Evolutionary conservation across 2,888 invertebrate species (phyloP), one percentile per base, ranked within the genome.

Genomic region (Cosmia pyralina): DNA sequence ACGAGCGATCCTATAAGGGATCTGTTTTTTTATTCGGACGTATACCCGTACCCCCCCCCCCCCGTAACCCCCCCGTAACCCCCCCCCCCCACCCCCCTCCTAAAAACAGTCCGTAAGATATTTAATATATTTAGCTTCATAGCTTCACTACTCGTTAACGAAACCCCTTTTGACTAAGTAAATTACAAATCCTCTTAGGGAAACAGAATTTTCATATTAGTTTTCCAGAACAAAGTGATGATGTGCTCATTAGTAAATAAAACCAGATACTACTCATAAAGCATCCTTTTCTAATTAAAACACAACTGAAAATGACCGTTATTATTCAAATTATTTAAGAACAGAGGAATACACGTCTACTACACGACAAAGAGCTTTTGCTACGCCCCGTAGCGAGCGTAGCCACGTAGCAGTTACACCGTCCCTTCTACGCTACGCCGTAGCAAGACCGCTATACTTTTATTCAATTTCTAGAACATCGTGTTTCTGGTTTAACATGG

Each of bases 301-400:
- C 13, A 8, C 8, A n/a, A 53, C 46, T 17, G 44, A 64, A 79
- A 72, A 58, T 50, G 5, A 55, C 44, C 48, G 38, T 50, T 55
- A 52, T 60, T 65, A 72, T 72, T 55, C 34, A 50, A 79, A 79
- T 44, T 22, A 71, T 63, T 58, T 41, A 38, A 13, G 13, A 53
- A 73, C 62, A 44, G 55, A 10, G 50, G 5, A 62, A 48, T 59
- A 52, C 46, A 46, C 17, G 50, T 72, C 2, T n/a, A 13, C 22
- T 60, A 53, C 13, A 46, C 46, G 28, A 62, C 38, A 64, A 59
- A 79, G 38, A 28, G 34, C 34, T 60, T 38, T 58, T 65, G 59
- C 64, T 72, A 76, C 76, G 58, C 4, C 73, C 4, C 73, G 79
- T 76, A 76, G 60, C 48, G 50, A 73, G 34, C 79, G 74, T 79